A percentile compares a stretch with the other conserved stretches of the same genome.
These are phyloP conservation scores for Aegithalos caudatus DNA, from an alignment of 2,113 vertebrate genomes.

Conservation along the genomic window DNA sequence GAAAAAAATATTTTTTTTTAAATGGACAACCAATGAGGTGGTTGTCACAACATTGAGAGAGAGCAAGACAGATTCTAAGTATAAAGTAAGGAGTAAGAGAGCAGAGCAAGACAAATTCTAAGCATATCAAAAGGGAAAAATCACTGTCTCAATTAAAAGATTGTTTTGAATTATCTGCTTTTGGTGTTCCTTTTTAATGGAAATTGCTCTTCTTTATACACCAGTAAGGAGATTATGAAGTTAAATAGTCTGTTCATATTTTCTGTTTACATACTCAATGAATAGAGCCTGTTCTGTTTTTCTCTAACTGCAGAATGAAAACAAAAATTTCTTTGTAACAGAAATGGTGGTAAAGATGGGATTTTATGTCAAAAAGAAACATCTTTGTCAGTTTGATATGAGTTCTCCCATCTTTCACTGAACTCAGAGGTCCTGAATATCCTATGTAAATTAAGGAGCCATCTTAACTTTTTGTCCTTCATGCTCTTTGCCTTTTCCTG, in stretches of 20 bases:
- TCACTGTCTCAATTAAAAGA: not conserved
- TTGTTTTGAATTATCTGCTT: not conserved
- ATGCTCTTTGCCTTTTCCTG: not conserved
- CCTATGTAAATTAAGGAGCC: not conserved
- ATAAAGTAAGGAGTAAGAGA: not conserved
- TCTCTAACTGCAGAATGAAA: not conserved
- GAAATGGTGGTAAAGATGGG: not conserved
- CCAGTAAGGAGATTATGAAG: not conserved
- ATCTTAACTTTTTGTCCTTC: not conserved
- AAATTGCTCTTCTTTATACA: not conserved
- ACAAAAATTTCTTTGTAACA: not conserved
- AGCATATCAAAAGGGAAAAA: not conserved
- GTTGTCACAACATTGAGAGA: not conserved
- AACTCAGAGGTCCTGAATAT: not conserved
- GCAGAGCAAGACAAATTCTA: not conserved
- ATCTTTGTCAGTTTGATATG: not conserved
- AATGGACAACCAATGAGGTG: not conserved
- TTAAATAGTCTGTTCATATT: not conserved
- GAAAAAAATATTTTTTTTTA: not conserved
- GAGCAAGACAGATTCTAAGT: not conserved
- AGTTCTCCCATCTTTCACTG: not conserved
- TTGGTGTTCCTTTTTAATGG: not conserved
- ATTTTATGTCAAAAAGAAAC: not conserved
- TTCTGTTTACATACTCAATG: not conserved
- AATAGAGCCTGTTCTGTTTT: not conserved